Evolutionary conservation across 2,113 vertebrate genomes (phyloP).

Genomic region (Sturnus vulgaris): DNA sequence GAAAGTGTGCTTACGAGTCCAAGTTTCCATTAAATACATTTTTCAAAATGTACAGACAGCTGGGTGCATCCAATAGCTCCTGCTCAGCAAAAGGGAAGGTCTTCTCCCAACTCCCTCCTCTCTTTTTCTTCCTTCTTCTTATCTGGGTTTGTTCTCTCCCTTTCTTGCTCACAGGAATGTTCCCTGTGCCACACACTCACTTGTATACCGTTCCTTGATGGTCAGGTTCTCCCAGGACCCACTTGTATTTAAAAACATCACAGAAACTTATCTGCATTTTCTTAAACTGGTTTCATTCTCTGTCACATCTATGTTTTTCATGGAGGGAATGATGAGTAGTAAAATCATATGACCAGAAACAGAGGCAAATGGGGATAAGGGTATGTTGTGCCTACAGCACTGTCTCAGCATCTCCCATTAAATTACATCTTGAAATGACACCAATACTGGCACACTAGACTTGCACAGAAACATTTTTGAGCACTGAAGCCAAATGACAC

Average conservation of each 20-base stretch:
- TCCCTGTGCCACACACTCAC: not conserved
- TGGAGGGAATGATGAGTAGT: not conserved
- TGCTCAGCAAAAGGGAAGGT: not conserved
- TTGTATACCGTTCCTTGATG: not conserved
- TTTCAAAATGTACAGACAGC: not conserved
- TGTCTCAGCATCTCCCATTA: not conserved
- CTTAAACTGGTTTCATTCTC: not conserved
- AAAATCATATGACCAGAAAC: not conserved
- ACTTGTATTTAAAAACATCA: not conserved
- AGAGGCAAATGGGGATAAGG: not conserved
- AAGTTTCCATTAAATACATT: not conserved
- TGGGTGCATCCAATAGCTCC: not conserved
- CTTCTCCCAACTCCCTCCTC: not conserved
- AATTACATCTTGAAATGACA: not conserved
- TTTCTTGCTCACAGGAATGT: not conserved
- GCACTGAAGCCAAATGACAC: not conserved
- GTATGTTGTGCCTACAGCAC: not conserved
- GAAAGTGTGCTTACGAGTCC: not conserved
- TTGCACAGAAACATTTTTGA: not conserved
- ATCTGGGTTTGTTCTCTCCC: not conserved
- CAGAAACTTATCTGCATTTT: not conserved
- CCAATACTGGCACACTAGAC: not conserved
- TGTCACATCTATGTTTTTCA: not conserved
- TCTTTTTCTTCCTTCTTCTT: not conserved
- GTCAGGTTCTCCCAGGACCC: not conserved